Percentiles rank a stretch among this genome's conserved stretches.
These are phyloP conservation scores for Chrysolina oricalcia DNA, from an alignment of 2,888 invertebrate genomes.

Conservation along the genomic window DNA sequence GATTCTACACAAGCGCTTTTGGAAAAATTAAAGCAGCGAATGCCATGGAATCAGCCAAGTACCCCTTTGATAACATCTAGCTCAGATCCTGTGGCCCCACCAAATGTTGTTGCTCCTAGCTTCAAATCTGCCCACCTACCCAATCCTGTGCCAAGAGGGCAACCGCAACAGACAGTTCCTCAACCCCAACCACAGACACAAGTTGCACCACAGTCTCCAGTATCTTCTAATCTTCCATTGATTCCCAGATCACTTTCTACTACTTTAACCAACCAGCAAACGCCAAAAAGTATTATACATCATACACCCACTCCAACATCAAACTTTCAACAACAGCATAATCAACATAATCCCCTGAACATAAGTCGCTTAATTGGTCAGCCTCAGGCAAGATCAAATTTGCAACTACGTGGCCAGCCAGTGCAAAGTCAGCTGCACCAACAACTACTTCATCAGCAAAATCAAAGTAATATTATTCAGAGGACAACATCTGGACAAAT, in stretches of 20 bases:
- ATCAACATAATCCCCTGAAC: slow-evolving; percentile 59
- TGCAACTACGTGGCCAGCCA: slow-evolving; percentile 63
- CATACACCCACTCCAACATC: slow-evolving; percentile 67
- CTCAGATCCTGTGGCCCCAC: slow-evolving; percentile 61
- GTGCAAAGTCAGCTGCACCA: slow-evolving; percentile 67
- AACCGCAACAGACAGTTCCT: slow-evolving; percentile 56
- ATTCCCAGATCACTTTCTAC: slow-evolving; percentile 51
- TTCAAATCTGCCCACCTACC: slow-evolving; percentile 64
- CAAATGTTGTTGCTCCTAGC: slow-evolving; percentile 69
- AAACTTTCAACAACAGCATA: slow-evolving; percentile 61
- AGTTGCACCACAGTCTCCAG: slow-evolving; percentile 46
- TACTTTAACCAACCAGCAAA: slow-evolving; percentile 59
- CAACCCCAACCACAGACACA: slow-evolving; percentile 57
- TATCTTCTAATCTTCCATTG: slow-evolving; percentile 47
- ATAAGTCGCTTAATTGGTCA: slow-evolving; percentile 64
- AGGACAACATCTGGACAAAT: slow-evolving; percentile 44
- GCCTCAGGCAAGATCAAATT: slow-evolving; percentile 57
- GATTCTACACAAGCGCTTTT: slow-evolving; percentile 81
- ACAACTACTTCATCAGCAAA: slow-evolving; percentile 67
- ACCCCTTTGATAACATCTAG: slow-evolving; percentile 65
- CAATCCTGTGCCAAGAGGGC: slow-evolving; percentile 54
- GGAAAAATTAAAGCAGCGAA: slow-evolving; percentile 83
- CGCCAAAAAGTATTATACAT: slow-evolving; percentile 69
- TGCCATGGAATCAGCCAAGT: slow-evolving; percentile 85
- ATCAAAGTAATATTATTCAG: slow-evolving; percentile 51